phyloP scores from a whole-genome alignment of 2,113 vertebrate genomes.

The Leptosomus discolor region DNA sequence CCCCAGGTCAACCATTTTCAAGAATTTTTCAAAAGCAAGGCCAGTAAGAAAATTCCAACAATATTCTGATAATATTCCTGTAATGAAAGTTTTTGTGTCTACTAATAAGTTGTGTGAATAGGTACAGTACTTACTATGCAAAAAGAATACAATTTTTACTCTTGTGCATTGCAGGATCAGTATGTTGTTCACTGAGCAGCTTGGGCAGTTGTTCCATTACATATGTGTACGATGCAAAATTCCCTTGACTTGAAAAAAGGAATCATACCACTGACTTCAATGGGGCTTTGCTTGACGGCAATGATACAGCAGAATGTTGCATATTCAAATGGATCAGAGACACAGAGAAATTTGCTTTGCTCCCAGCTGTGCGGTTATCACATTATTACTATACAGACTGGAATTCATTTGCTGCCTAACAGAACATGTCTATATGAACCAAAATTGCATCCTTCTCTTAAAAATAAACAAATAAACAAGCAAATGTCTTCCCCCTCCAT shows the following conservation, averaged over 20 bases:
- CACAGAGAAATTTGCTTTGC: not conserved
- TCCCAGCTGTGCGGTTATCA: not conserved
- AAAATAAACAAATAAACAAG: not conserved
- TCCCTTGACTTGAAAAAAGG: not conserved
- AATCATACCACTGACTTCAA: not conserved
- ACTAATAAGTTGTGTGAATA: not conserved
- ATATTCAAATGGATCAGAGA: not conserved
- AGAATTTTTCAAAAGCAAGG: not conserved
- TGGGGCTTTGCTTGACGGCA: not conserved
- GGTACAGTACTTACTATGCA: not conserved
- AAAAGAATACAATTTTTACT: not conserved
- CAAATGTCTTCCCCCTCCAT: fast-evolving
- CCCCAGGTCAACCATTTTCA: not conserved
- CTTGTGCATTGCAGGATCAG: not conserved
- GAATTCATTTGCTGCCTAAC: not conserved
- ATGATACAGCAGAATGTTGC: not conserved
- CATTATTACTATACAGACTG: not conserved
- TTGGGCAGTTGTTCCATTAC: not conserved
- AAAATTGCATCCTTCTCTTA: not conserved
- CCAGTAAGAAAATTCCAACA: not conserved
- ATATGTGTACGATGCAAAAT: not conserved
- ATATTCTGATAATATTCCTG: not conserved
- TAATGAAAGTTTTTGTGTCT: not conserved
- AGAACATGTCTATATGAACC: not conserved
- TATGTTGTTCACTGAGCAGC: not conserved